These are phyloP conservation scores for Eublepharis macularius DNA, from an alignment of 2,113 vertebrate species.

Conservation along the genomic window DNA sequence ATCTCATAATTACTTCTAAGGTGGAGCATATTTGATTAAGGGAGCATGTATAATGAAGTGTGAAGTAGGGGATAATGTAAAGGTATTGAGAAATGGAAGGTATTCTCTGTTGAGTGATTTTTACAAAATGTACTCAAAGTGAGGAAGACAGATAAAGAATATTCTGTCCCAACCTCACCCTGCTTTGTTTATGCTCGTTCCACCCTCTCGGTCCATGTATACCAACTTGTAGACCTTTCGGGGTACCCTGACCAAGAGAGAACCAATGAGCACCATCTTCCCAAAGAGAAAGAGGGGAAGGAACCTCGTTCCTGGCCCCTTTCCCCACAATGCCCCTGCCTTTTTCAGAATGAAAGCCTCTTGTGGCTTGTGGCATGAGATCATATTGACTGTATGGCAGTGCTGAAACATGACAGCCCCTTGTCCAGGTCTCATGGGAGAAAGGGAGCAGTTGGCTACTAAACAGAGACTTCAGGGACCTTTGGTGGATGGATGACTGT, in stretches of 20 bases:
- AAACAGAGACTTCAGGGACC: fast-evolving
- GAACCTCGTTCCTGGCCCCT: not conserved
- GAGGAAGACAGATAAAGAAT: conserved; percentile 52
- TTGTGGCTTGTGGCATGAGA: not conserved
- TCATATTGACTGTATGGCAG: conserved; percentile 3
- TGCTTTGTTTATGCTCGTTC: not conserved
- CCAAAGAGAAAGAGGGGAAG: not conserved
- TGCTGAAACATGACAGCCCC: conserved; percentile 9
- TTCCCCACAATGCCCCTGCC: no score
- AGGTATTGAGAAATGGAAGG: conserved; percentile 54
- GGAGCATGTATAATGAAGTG: conserved; percentile 70
- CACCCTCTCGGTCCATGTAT: conserved; percentile 34
- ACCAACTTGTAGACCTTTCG: not conserved
- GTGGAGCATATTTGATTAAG: conserved; percentile 75
- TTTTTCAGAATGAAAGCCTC: no score
- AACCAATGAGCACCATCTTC: not conserved
- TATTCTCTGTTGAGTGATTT: conserved; percentile 52
- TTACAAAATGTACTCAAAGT: conserved; percentile 62
- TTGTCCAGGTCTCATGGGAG: conserved; percentile 3
- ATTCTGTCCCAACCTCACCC: conserved; percentile 43
- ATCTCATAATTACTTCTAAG: conserved; percentile 73
- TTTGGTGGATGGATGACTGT: no score
- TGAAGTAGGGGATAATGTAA: conserved; percentile 61
- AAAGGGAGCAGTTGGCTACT: not conserved
- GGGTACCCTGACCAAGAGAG: not conserved